Evolutionary conservation across 1,140 invertebrate species (phyloP), one percentile per base, ranked within the genome.

Genomic region (Mesaphorura yosii): DNA sequence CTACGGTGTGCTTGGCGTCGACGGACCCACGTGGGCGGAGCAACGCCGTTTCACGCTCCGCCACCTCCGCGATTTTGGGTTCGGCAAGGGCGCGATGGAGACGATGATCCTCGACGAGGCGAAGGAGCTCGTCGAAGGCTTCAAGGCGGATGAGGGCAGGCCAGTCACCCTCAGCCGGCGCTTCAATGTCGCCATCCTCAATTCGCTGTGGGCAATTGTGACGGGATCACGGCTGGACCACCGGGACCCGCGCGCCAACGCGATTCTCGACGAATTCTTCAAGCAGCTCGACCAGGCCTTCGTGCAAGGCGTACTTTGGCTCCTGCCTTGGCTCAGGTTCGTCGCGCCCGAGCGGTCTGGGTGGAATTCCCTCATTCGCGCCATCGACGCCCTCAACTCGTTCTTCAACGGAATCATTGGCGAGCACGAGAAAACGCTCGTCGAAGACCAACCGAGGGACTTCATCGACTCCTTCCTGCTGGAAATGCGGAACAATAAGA

Each of bases 151-250:
- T 14, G 41, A 38, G 38, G 53, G 53, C 7, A 28, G 20, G 17
- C 49, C 58, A 15, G 37, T 59, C 14, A 26, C 31, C 7, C 53
- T 52, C 0, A n/a, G 38, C 10, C 25, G 44, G 3, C 19, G 39
- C 17, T 67, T 66, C 51, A 62, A 51, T 29, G 42, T 62, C 28
- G 55, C 65, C 0, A 79, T 88, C 28, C 67, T 89, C 14, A 93
- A 92, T 60, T 84, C 84, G 0, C 69, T 92, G 0, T 91, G 88
- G 84, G 78, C 75, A 44, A 86, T 92, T 79, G 77, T 90, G 69
- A 84, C 88, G 48, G 84, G 87, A 1, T 78, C 74, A 62, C 68
- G 79, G 62, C 78, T 71, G 45, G 64, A 64, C 2, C 67, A 71
- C 50, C 54, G 65, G n/a, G 66, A 73, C 44, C 62, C 59, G 0